A percentile compares a stretch with the other conserved stretches of the same genome.
Conservation (phyloP, 2,888 invertebrate genomes). For the Sericinus montela region DNA sequence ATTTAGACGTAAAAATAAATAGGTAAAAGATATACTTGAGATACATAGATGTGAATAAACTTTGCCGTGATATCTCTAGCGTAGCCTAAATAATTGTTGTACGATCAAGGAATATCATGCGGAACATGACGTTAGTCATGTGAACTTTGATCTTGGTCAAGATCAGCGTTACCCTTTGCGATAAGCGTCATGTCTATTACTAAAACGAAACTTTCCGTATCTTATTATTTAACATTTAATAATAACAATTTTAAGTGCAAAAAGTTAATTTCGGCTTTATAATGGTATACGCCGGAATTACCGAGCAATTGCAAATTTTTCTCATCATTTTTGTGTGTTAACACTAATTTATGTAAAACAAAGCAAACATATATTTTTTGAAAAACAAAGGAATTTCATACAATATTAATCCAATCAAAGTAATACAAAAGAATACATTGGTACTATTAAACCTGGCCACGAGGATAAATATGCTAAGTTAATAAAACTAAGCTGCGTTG, state of each 20-base stretch:
- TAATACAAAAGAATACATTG: too few species aligned
- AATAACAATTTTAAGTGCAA: too few species aligned
- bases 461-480: not conserved
- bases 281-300: too few species aligned
- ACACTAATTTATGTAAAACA: too few species aligned
- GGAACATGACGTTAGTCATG: slow-evolving; percentile 9
- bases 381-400: too few species aligned
- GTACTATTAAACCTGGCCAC: not conserved
- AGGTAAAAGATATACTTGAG: not conserved
- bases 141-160: slow-evolving; percentile 15
- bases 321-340: too few species aligned
- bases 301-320: too few species aligned
- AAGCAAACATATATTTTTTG: too few species aligned
- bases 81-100: slow-evolving; percentile 15
- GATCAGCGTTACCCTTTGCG: not conserved
- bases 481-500: not conserved
- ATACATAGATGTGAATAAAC: slow-evolving; percentile 16
- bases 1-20: too few species aligned
- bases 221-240: too few species aligned
- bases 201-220: not conserved
- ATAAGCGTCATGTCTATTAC: not conserved
- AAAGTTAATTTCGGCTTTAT: too few species aligned
- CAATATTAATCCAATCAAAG: too few species aligned
- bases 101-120: slow-evolving; percentile 8
- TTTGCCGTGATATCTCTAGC: slow-evolving; percentile 4